Evolutionary conservation across 2,888 invertebrate genomes (phyloP).

Genomic region (Pheosia gnoma): DNA sequence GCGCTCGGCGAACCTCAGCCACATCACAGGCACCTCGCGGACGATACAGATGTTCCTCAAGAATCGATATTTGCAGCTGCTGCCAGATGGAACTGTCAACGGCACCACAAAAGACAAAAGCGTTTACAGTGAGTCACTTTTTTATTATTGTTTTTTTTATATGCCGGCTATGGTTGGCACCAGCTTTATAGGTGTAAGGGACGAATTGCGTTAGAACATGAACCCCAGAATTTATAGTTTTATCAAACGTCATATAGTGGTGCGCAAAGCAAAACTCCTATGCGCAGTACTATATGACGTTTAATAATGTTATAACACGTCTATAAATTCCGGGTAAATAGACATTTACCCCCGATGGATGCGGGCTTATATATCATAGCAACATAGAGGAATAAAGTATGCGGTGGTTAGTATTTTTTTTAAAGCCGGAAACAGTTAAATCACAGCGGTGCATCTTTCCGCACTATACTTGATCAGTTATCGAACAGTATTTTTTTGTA

Average conservation of each 20-base stretch:
- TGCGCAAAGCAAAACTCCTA: no score
- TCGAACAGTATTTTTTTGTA: neutral
- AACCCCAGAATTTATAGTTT: no score
- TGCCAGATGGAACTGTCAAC: constrained; percentile 93
- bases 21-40: constrained; percentile 90
- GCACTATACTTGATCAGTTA: neutral
- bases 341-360: no score
- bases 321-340: no score
- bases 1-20: constrained; percentile 91
- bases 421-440: neutral
- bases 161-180: no score
- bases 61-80: constrained; percentile 91
- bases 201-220: no score
- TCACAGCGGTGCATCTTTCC: neutral
- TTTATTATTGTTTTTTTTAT: constrained; percentile 1
- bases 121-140: constrained; percentile 90
- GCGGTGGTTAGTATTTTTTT: neutral
- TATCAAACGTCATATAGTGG: no score
- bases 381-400: no score
- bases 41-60: constrained; percentile 94
- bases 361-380: no score
- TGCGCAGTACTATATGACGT: no score
- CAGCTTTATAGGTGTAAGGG: no score
- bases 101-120: constrained; percentile 91
- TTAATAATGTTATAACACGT: no score